A percentile compares a stretch with the other conserved stretches of the same genome.
Conservation (phyloP, 2,113 vertebrate species). For the Delphinapterus leucas region DNA sequence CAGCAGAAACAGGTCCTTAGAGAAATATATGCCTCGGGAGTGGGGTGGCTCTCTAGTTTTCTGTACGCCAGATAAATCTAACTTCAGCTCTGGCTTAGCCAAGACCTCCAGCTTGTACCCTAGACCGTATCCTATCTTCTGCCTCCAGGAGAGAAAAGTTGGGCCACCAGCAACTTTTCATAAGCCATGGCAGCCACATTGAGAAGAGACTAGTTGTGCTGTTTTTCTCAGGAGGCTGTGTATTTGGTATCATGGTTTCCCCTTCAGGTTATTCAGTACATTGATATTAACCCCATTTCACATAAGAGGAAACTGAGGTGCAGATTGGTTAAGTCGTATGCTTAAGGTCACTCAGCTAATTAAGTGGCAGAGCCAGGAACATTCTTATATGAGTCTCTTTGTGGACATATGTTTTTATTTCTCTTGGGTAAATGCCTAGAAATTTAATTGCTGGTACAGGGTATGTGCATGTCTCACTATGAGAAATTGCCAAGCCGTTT, state of each 20-base stretch:
- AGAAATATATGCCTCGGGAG: background rate
- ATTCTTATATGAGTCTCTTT: background rate
- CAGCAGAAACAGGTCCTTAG: background rate
- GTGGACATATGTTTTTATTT: background rate
- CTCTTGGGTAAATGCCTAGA: background rate
- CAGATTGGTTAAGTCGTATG: background rate
- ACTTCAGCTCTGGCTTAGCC: background rate
- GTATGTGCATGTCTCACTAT: background rate
- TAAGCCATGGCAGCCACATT: background rate
- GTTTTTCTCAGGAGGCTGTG: background rate
- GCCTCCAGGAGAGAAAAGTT: background rate
- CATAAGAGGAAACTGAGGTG: background rate
- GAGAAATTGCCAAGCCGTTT: background rate
- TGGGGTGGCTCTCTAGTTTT: background rate
- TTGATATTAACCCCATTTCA: background rate
- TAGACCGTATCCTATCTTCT: background rate
- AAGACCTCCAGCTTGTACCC: background rate
- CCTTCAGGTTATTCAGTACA: background rate
- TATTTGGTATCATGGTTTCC: background rate
- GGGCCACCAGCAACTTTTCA: background rate
- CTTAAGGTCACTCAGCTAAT: background rate
- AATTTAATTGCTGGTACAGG: background rate
- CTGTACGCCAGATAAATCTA: background rate
- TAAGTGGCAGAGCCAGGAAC: background rate
- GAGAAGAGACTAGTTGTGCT: background rate